These are phyloP conservation scores for Allophyes oxyacanthae DNA, from an alignment of 2,888 invertebrate species.

Conservation along the genomic window DNA sequence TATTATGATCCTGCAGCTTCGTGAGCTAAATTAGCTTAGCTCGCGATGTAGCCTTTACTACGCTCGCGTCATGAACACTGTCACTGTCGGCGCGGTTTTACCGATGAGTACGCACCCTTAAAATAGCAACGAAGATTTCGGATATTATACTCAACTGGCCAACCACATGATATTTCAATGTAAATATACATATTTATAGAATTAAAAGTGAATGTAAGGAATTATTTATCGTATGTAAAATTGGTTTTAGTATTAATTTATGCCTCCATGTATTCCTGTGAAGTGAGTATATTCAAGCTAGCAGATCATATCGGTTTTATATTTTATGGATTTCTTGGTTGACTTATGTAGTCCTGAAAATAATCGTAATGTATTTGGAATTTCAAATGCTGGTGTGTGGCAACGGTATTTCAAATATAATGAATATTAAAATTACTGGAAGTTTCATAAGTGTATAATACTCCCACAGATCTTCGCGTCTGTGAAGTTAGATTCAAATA, in stretches of 20 bases:
- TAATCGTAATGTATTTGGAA: too few relatives aligned
- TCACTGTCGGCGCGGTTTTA: background rate
- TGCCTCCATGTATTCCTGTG: slow-evolving; percentile 13
- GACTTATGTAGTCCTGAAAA: background rate
- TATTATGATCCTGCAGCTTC: too few relatives aligned
- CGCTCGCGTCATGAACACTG: too few relatives aligned
- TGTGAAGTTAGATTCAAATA: too few relatives aligned
- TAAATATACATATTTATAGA: slow-evolving; percentile 43
- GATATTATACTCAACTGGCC: slow-evolving; percentile 18
- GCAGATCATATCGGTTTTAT: slow-evolving; percentile 12
- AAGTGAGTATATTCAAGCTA: slow-evolving; percentile 23
- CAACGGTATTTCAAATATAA: too few relatives aligned
- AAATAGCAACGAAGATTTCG: background rate
- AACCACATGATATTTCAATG: slow-evolving; percentile 37
- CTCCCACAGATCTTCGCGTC: too few relatives aligned
- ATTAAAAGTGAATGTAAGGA: slow-evolving; percentile 18
- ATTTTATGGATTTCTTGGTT: slow-evolving; percentile 11
- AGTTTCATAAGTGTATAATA: too few relatives aligned
- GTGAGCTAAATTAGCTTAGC: too few relatives aligned
- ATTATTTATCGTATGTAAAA: slow-evolving; percentile 23
- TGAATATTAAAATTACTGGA: too few relatives aligned
- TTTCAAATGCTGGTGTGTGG: too few relatives aligned
- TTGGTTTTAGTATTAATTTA: slow-evolving; percentile 32
- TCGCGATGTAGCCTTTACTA: too few relatives aligned
- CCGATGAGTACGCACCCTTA: slow-evolving; percentile 1